Evolutionary conservation across 2,797 vertebrate species (phyloP), one percentile per base, ranked within the genome.

Genomic region (Cossypha caffra): DNA sequence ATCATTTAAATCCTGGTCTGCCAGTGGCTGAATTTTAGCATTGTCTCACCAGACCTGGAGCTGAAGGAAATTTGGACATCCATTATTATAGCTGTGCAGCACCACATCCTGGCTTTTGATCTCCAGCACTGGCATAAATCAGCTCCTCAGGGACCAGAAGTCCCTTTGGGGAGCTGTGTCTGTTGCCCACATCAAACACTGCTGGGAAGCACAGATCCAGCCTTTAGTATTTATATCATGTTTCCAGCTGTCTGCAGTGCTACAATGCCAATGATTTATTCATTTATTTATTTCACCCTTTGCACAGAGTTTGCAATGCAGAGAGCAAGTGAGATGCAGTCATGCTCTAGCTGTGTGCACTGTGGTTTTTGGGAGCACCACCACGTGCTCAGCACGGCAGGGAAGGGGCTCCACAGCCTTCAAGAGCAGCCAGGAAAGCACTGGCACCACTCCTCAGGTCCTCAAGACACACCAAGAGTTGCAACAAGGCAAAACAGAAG

Each of bases 91-190:
- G 68, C 87, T 86, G 58, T 77, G 84, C 69, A 86, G 72, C 86
- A 82, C 94, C 95, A 92, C 92, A 91, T 96, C 94, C 95, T 91
- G 95, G 94, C 89, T 89, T 96, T 92, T 94, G 86, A 96, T 95
- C 92, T 93, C 54, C 76, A 83, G 68, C 68, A 23, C 45, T 95
- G 88, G 92, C 95, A 38, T 77, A 92, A 94, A 89, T 77, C 84
- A 62, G 75, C 15, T 83, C 91, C 94, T 47, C 31, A 1, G 87
- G 87, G 91, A 94, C 47, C 84, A 91, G 50, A 64, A 93, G 21
- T 69, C 94, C 68, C 89, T 66, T 31, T 55, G 75, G 91, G 94
- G 68, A 58, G 48, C 15, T 9, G 12, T 85, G 94, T 71, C 89
- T 86, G 82, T 69, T 63, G 73, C 89, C 90, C 91, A 96, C 92